Evolutionary conservation across 1,140 invertebrate genomes (phyloP), one percentile per base, ranked within the genome.

Genomic region (Arion vulgaris): DNA sequence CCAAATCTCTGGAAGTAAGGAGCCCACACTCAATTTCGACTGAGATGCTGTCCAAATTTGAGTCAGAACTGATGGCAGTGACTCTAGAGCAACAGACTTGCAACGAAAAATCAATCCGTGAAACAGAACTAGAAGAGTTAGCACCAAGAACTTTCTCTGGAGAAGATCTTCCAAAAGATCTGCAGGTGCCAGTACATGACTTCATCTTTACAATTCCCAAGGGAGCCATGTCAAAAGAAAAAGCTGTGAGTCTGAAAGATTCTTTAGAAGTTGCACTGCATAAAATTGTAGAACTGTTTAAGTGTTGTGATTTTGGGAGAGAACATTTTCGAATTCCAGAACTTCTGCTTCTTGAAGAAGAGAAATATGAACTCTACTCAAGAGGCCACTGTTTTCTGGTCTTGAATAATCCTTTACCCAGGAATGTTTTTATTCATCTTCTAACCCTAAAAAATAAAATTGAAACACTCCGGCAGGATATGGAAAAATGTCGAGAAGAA

Each of bases 291-390:
- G 51, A 68, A 28, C 32, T 66, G 19, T 36, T 28, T 41, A 57
- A 78, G 15, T 38, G 19, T 39, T 11, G 4, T 0, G 17, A 78
- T 36, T 66, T 66, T 66, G 76, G 76, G 13, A 34, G 57, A 28
- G 51, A 51, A 36, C 53, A 78, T 34, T 78, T 49, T 53, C 32
- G 38, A 66, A 57, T 78, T 1, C 76, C 76, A 5, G 57, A 78
- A 36, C 28, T 62, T 0, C 34, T 78, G 4, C 36, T 78, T 2
- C 57, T 78, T 36, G 53, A 78, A 57, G 76, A 66, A 39, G 76
- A 78, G 76, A 66, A 62, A 17, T 34, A 41, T 39, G n/a, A 68
- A 13, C 26, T 57, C 1, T 78, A 78, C 39, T 11, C 76, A 38
- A 66, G 28, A 45, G 34, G 76, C 26, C 15, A 45, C 7, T 66